phyloP scores from a whole-genome alignment of 2,797 vertebrate genomes.

The Gobio occitaniae region DNA sequence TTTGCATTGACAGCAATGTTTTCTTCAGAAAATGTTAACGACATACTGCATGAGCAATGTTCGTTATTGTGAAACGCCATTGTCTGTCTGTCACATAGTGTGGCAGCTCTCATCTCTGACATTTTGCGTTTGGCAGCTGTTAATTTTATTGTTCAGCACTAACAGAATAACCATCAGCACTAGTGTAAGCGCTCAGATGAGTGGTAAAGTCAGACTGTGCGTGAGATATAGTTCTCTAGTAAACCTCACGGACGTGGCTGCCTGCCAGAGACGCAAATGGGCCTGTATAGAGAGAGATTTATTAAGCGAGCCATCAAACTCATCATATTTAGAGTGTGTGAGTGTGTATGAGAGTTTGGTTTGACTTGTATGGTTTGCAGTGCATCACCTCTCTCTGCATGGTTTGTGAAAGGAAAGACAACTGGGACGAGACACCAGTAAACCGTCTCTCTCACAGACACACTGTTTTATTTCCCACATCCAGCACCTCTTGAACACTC shows the following conservation, averaged over 20 bases:
- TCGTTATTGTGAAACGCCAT: background rate
- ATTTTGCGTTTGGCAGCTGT: background rate
- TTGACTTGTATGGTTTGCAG: background rate
- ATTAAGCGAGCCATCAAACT: slow-evolving; percentile 49
- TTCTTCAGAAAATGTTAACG: slow-evolving; percentile 5
- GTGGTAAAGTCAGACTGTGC: slow-evolving; percentile 29
- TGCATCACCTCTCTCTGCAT: background rate
- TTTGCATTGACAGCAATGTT: background rate
- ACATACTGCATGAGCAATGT: background rate
- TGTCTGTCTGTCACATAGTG: slow-evolving; percentile 8
- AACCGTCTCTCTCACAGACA: background rate
- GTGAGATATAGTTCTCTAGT: slow-evolving; percentile 42
- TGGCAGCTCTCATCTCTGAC: background rate
- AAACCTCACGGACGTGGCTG: slow-evolving; percentile 53
- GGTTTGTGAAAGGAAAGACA: background rate
- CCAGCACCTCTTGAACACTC: background rate
- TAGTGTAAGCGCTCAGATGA: background rate
- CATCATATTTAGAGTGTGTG: slow-evolving; percentile 36
- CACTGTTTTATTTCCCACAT: background rate
- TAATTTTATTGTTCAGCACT: background rate
- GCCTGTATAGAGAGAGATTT: slow-evolving; percentile 52
- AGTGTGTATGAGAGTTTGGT: background rate
- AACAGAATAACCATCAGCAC: background rate
- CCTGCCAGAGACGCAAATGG: slow-evolving; percentile 51
- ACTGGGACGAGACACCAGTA: background rate